These are phyloP conservation scores for Homalodisca vitripennis DNA, from an alignment of 1,140 invertebrate species.

Conservation along the genomic window DNA sequence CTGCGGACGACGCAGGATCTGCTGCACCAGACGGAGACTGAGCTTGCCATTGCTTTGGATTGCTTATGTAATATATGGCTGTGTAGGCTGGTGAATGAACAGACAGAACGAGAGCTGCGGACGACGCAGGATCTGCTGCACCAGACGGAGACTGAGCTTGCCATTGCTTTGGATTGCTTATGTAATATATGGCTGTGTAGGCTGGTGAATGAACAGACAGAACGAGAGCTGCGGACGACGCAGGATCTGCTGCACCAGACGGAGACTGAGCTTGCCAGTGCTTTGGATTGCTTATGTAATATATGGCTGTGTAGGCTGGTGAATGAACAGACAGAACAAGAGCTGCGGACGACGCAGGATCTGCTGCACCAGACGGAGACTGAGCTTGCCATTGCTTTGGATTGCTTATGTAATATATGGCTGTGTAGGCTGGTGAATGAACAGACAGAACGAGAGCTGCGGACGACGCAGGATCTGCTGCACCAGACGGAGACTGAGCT, in stretches of 20 bases:
- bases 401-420: too few relatives aligned
- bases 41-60: constrained; percentile 54
- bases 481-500: constrained; percentile 55
- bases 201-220: constrained; percentile 60
- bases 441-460: constrained; percentile 59
- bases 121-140: constrained; percentile 57
- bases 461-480: constrained; percentile 57
- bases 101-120: constrained; percentile 58
- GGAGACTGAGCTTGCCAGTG: constrained; percentile 55
- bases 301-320: too few relatives aligned
- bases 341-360: constrained; percentile 55
- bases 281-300: constrained; percentile 55
- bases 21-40: constrained; percentile 54
- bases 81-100: constrained; percentile 60
- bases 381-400: constrained; percentile 54
- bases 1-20: constrained; percentile 57
- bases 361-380: constrained; percentile 55
- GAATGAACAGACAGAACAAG: constrained; percentile 61
- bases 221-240: constrained; percentile 56
- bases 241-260: constrained; percentile 55
- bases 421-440: constrained; percentile 60
- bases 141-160: constrained; percentile 55
- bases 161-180: constrained; percentile 53
- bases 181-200: too few relatives aligned
- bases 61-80: too few relatives aligned